Evolutionary conservation across 2,113 vertebrate species (phyloP).

Genomic region (Neogale vison): DNA sequence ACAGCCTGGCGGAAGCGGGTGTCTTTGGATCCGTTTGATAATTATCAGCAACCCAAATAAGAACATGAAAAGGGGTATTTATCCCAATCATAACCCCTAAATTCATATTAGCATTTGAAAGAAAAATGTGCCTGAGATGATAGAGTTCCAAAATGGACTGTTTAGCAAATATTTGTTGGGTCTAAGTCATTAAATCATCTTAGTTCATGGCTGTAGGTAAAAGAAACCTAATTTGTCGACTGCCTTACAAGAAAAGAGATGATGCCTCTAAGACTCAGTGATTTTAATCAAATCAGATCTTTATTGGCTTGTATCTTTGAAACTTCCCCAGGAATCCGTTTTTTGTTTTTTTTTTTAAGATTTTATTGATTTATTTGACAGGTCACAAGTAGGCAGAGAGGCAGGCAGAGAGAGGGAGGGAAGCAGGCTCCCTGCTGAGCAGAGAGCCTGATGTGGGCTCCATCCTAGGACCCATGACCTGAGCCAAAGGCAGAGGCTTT

Average conservation of each 20-base stretch:
- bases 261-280: background rate
- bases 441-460: no score
- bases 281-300: slow-evolving; percentile 45
- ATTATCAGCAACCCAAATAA: slow-evolving; percentile 43
- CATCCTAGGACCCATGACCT: no score
- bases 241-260: slow-evolving; percentile 7
- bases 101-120: slow-evolving; percentile 61
- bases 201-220: slow-evolving; percentile 35
- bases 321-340: slow-evolving; percentile 60
- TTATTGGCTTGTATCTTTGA: slow-evolving; percentile 45
- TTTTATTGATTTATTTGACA: no score
- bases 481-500: no score
- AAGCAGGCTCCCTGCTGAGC: no score
- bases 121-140: slow-evolving; percentile 19
- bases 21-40: slow-evolving; percentile 30
- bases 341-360: background rate
- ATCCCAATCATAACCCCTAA: slow-evolving; percentile 43
- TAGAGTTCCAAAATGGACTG: slow-evolving; percentile 10
- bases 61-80: slow-evolving; percentile 43
- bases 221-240: slow-evolving; percentile 55
- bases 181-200: slow-evolving; percentile 40
- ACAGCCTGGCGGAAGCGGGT: background rate
- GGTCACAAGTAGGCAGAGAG: no score
- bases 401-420: no score
- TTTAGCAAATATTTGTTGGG: slow-evolving; percentile 37